These are phyloP conservation scores for Odobenus rosmarus DNA, from an alignment of 2,113 vertebrate genomes.

Conservation along the genomic window DNA sequence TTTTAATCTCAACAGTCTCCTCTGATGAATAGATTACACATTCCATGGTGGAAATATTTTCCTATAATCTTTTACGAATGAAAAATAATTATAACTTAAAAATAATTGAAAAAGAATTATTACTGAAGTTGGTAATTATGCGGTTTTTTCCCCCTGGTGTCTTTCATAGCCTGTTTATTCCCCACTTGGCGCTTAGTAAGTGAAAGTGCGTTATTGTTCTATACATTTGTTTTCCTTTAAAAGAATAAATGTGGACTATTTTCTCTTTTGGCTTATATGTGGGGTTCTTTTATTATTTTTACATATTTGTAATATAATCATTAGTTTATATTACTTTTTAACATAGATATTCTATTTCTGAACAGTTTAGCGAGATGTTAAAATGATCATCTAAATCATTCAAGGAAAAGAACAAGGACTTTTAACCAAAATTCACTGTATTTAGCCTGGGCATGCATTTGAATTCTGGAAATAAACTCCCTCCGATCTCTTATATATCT, in stretches of 20 bases:
- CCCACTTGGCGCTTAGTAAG: not conserved
- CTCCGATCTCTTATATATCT: not conserved
- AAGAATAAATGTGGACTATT: not conserved
- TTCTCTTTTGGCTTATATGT: not conserved
- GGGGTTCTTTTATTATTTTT: not conserved
- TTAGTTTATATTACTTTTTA: not conserved
- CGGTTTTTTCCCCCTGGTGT: not conserved
- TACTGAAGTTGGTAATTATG: not conserved
- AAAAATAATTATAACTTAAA: conserved; percentile 26
- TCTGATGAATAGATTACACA: not conserved
- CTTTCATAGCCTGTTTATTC: conserved; percentile 11
- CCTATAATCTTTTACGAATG: not conserved
- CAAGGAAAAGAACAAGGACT: not conserved
- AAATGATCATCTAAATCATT: conserved; percentile 12
- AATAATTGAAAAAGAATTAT: not conserved
- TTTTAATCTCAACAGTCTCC: not conserved
- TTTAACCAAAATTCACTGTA: not conserved
- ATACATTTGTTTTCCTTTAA: not conserved
- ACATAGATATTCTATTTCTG: not conserved
- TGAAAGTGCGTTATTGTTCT: not conserved
- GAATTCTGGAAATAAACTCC: not conserved
- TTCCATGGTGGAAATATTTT: not conserved
- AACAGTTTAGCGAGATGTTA: not conserved
- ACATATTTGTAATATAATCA: not conserved
- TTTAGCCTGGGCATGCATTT: not conserved